These are phyloP conservation scores for Cynocephalus volans DNA, from an alignment of 2,113 vertebrate species.

Conservation along the genomic window DNA sequence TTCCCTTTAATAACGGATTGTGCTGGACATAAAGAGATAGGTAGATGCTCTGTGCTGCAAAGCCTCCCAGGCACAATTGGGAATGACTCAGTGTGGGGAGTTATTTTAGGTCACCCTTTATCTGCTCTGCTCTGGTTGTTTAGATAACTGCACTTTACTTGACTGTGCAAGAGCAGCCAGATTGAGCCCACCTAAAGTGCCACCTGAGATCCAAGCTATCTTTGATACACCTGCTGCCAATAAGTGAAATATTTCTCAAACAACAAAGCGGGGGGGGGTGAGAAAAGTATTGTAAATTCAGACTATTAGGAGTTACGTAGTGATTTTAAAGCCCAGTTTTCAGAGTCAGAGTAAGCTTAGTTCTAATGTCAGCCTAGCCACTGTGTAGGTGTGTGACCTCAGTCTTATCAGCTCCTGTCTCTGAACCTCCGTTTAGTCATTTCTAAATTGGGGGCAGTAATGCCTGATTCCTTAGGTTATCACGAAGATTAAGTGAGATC, in stretches of 20 bases:
- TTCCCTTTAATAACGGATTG: background rate
- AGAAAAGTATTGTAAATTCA: background rate
- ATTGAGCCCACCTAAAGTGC: background rate
- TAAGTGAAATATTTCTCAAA: background rate
- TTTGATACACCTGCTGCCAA: background rate
- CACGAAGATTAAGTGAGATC: background rate
- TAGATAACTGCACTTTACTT: background rate
- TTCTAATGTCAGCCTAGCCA: background rate
- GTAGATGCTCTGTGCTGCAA: rapidly evolving
- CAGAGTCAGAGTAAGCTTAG: no score
- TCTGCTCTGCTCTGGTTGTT: background rate
- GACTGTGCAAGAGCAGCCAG: background rate
- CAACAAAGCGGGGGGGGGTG: rapidly evolving
- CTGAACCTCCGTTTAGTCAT: background rate
- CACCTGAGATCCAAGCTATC: background rate
- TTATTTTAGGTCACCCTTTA: slow-evolving; percentile 40
- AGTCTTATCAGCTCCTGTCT: background rate
- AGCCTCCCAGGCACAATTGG: background rate
- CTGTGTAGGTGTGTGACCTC: background rate
- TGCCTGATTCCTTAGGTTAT: background rate
- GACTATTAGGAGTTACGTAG: rapidly evolving
- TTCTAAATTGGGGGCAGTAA: background rate
- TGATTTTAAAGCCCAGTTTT: background rate
- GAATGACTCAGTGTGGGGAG: slow-evolving; percentile 24
- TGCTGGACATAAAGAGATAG: background rate